Percentiles rank a stretch among this genome's conserved stretches.
These are phyloP conservation scores for Phorcus lineatus DNA, from an alignment of 2,888 invertebrate species.

Conservation along the genomic window DNA sequence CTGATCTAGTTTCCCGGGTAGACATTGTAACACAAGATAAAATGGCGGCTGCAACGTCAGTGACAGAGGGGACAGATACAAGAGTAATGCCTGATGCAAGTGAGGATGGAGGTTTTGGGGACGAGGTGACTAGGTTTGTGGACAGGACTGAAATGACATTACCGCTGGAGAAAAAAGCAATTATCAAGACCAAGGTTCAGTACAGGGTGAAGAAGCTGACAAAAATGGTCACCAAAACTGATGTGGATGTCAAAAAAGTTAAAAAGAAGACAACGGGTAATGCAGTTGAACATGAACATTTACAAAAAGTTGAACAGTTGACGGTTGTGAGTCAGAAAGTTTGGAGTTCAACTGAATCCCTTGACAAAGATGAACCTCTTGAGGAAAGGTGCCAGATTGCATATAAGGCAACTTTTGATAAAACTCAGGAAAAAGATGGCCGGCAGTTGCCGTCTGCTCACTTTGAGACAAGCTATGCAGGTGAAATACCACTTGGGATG, in stretches of 20 bases:
- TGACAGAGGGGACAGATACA: too few species aligned
- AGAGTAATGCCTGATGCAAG: background rate
- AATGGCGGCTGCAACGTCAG: too few species aligned
- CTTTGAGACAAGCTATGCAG: background rate
- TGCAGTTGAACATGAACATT: conserved; percentile 8
- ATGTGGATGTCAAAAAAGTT: conserved; percentile 18
- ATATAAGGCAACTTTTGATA: conserved; percentile 2
- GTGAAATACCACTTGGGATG: background rate
- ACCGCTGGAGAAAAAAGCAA: background rate
- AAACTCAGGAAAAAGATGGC: conserved; percentile 15
- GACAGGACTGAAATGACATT: background rate
- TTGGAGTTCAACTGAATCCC: conserved; percentile 6
- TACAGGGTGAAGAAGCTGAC: conserved; percentile 7
- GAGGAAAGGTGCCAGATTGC: background rate
- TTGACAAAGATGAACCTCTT: background rate
- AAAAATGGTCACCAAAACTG: background rate
- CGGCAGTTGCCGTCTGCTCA: conserved; percentile 9
- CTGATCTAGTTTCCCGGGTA: too few species aligned
- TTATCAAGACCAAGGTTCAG: background rate
- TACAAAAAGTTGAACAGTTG: background rate
- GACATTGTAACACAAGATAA: too few species aligned
- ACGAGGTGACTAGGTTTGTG: background rate
- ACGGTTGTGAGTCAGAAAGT: conserved; percentile 7
- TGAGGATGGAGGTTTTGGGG: background rate
- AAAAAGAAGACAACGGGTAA: background rate